Evolutionary conservation across 2,888 invertebrate species (phyloP).

Genomic region (Lysandra coridon): DNA sequence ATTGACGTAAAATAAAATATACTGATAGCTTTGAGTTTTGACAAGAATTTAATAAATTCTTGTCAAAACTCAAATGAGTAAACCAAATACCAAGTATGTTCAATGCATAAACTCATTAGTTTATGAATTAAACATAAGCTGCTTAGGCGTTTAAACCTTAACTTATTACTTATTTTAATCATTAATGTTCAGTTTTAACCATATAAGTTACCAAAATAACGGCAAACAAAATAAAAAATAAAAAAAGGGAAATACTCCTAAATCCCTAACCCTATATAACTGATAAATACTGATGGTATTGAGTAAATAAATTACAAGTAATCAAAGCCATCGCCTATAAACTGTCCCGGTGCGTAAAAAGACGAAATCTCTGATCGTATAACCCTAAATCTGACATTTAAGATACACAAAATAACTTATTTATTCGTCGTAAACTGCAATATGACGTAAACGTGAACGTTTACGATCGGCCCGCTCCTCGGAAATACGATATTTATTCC

Average conservation of each 20-base stretch:
- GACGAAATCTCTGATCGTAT: conserved; percentile 34
- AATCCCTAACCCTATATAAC: background rate
- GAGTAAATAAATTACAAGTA: conserved; percentile 18
- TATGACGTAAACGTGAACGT: conserved; percentile 66
- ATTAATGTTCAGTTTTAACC: no score
- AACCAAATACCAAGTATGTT: no score
- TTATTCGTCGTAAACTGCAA: conserved; percentile 66
- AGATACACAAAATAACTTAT: conserved; percentile 46
- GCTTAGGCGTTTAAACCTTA: no score
- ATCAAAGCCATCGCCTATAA: conserved; percentile 8
- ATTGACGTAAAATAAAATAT: no score
- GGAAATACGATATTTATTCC: conserved; percentile 64
- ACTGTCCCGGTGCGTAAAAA: conserved; percentile 28
- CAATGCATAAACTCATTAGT: no score
- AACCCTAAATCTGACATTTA: conserved; percentile 38
- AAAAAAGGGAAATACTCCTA: no score
- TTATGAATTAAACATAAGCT: no score
- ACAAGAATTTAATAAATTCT: no score
- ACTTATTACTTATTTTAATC: no score
- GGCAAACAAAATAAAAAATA: background rate
- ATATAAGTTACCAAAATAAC: background rate
- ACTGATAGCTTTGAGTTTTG: no score
- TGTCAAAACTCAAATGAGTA: no score
- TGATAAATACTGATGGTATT: background rate
- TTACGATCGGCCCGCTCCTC: conserved; percentile 64